A percentile compares a stretch with the other conserved stretches of the same genome.
phyloP scores from a whole-genome alignment of 2,888 invertebrate species.

The Agrotis exclamationis region DNA sequence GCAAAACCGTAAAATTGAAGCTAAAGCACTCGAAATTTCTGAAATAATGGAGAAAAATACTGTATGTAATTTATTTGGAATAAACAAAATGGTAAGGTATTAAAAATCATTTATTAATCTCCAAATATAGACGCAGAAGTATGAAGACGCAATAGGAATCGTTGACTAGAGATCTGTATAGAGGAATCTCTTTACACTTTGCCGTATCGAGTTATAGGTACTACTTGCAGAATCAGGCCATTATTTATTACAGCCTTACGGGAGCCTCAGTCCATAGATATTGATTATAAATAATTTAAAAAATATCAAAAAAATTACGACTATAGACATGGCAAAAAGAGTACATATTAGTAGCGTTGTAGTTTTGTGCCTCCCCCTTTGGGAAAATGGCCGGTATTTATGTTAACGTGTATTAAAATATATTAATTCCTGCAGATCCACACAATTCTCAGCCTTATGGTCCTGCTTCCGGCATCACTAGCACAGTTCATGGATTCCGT shows the following conservation, averaged over 20 bases:
- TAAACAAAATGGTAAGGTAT: conserved; percentile 52
- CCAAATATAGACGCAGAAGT: no score
- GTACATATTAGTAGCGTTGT: no score
- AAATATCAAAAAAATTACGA: no score
- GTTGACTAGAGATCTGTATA: not conserved
- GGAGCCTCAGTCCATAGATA: not conserved
- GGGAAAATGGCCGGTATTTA: not conserved
- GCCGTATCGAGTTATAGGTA: not conserved
- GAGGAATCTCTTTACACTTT: no score
- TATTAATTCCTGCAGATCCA: conserved; percentile 31
- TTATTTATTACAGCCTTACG: not conserved
- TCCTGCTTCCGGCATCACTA: conserved; percentile 35
- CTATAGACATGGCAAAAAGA: no score
- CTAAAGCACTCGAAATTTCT: conserved; percentile 5
- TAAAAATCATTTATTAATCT: no score
- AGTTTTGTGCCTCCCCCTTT: no score
- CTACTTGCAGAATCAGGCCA: not conserved
- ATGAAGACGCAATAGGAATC: no score
- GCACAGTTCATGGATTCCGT: conserved; percentile 66
- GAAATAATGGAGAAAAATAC: conserved; percentile 13
- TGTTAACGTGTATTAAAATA: not conserved
- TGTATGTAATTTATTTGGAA: conserved; percentile 6
- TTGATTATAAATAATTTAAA: no score
- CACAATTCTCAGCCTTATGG: conserved; percentile 20
- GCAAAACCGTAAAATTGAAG: conserved; percentile 52